Evolutionary conservation across 2,888 invertebrate genomes (phyloP), one percentile per base, ranked within the genome.

Genomic region (Drosophila dives): DNA sequence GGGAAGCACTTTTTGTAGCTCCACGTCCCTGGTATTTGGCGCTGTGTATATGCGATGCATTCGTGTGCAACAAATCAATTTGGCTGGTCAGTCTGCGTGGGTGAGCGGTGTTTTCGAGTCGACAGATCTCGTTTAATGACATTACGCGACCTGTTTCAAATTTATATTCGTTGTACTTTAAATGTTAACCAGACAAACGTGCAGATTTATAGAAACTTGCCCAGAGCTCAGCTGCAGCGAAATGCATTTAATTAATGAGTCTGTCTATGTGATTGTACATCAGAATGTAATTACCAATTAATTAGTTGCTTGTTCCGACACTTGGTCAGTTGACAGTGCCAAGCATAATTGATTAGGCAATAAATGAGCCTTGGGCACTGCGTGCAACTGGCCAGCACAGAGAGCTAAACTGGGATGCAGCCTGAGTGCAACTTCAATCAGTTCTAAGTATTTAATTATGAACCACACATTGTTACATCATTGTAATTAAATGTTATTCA

Each of bases 61-160:
- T 70, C 67, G 64, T 58, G 55, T 78, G 76, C 76, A 76, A 36
- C 59, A 67, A 81, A 79, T 81, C 72, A 75, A 81, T 73, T 78
- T 71, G 64, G 64, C 34, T 55, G 49, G 17, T 54, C 33, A n/a
- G 40, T 11, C 26, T 34, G 66, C 6, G 38, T 33, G 34, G 38
- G 51, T n/a, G 23, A 7, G n/a, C 32, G 34, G n/a, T 29, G 6
- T 38, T 29, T 55, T 23, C n/a, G 12, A 55, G 50, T 15, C 42
- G 68, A 49, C 65, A n/a, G 38, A 38, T 11, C 34, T 17, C 55
- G 64, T 45, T 50, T 64, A 64, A 75, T 65, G 54, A 15, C 51
- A 49, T 75, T 75, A 51, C 32, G n/a, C 17, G 38, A n/a, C 26
- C 26, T 29, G 48, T 29, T 50, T 23, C 49, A 48, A 66, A 72